Conservation (phyloP, 2,797 vertebrate genomes). For the Coluber constrictor region DNA sequence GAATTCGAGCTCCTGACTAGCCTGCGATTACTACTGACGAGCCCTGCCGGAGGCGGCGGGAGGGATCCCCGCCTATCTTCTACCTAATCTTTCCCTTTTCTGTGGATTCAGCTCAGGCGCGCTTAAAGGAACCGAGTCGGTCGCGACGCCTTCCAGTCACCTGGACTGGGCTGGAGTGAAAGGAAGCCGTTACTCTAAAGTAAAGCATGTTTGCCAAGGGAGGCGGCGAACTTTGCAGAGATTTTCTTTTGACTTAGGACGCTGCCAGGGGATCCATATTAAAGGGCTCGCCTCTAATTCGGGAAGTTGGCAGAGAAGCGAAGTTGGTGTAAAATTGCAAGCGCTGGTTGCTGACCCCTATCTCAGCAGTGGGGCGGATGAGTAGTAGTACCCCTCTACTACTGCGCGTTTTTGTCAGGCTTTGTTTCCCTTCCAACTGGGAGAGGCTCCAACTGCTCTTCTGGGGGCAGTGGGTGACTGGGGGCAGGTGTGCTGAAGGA, state of each 20-base stretch:
- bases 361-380: neutral
- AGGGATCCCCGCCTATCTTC: neutral
- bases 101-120: neutral
- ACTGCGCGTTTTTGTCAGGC: neutral
- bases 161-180: neutral
- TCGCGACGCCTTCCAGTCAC: neutral
- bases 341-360: neutral
- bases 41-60: neutral
- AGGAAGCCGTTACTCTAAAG: neutral
- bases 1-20: neutral
- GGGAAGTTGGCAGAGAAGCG: neutral
- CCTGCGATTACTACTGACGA: neutral
- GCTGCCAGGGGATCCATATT: neutral
- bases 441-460: neutral
- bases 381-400: neutral
- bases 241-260: neutral
- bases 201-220: neutral
- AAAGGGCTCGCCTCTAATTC: neutral
- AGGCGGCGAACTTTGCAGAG: neutral
- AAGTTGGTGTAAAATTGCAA: neutral
- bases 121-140: neutral
- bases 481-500: neutral
- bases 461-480: neutral
- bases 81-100: neutral
- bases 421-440: neutral